Base-by-base conservation (phyloP, 92 coral and sea anemone species). In the Phenganax subtilis region DNA sequence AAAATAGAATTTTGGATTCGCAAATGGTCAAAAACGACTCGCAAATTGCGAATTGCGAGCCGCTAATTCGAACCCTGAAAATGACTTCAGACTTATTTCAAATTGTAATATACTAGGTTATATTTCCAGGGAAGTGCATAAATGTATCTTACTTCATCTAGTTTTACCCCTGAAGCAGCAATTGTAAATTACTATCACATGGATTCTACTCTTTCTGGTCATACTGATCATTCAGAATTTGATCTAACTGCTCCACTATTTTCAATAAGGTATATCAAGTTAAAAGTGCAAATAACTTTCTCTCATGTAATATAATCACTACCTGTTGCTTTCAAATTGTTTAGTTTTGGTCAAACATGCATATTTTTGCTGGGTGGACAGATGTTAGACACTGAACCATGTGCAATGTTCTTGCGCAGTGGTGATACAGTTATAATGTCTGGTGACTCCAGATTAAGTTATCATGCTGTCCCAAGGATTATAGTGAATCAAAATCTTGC, bases 161-260 rank as follows among this genome's bases (percentile, higher is more conserved):
- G 89, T 75, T 90, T 90, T 84, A 57, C 72, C 28, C 88, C 93
- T 8, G 93, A 90, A 79, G 93, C 93, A 51, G 93, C 88, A 2
- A 90, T 88, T 11, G 82, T 90, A 67, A 90, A 88, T 82, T 90
- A 90, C 54, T 90, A 90, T 72, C 93, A 88, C 69, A 77, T 90
- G 88, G 91, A 90, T 59, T 90, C 93, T 58, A 90, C 93, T 6
- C 90, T 90, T 6, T 86, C 89, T 28, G 93, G 93, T 7, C 93
- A 90, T 79, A 90, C 91, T 25, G 93, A 90, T 79, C 93, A 90
- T 63, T 90, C 93, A 15, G 93, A 90, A 57, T 62, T 84, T n/a
- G 93, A 90, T 81, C 81, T 90, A 51, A 81, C 85, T 25, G 93
- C 93, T 54, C 93, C 93, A 10, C 82, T 90, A 9, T 88, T 90